Evolutionary conservation across 1,140 invertebrate species (phyloP).

Genomic region (Lepidotrigona ventralis): DNA sequence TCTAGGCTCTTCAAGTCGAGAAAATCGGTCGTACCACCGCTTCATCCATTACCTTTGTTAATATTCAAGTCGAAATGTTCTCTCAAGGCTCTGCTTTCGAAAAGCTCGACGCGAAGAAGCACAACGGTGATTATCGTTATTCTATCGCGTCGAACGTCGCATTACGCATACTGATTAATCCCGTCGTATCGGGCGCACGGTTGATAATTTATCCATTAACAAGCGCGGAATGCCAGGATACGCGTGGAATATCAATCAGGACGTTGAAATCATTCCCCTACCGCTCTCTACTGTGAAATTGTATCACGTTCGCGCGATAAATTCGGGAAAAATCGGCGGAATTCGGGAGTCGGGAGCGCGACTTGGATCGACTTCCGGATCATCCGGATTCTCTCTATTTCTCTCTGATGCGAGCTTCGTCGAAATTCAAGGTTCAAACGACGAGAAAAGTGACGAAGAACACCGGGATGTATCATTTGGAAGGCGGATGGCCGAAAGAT

Average conservation of each 20-base stretch:
- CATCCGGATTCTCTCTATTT: not conserved
- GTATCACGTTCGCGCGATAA: not conserved
- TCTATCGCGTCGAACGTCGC: not conserved
- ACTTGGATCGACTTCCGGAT: not conserved
- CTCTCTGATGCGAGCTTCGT: not conserved
- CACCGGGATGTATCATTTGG: slow-evolving; percentile 92
- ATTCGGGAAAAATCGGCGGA: not conserved
- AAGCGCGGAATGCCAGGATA: not conserved
- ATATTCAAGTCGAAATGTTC: not conserved
- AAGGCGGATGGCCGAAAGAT: slow-evolving; percentile 98
- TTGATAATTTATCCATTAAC: slow-evolving; percentile 29
- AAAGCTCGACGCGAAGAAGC: no score
- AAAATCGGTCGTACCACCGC: no score
- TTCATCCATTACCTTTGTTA: not conserved
- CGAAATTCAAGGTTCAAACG: slow-evolving; percentile 82
- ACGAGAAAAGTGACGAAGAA: slow-evolving; percentile 86
- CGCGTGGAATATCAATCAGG: slow-evolving; percentile 9
- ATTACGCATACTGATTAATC: slow-evolving; percentile 23
- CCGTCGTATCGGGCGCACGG: not conserved
- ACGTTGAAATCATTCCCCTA: not conserved
- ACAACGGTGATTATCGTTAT: not conserved
- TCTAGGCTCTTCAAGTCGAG: not conserved
- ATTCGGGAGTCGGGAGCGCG: not conserved
- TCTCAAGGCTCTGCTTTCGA: not conserved
- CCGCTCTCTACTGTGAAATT: not conserved